Evolutionary conservation across 2,113 vertebrate genomes (phyloP), one percentile per base, ranked within the genome.

Genomic region (Aleadryas rufinucha): DNA sequence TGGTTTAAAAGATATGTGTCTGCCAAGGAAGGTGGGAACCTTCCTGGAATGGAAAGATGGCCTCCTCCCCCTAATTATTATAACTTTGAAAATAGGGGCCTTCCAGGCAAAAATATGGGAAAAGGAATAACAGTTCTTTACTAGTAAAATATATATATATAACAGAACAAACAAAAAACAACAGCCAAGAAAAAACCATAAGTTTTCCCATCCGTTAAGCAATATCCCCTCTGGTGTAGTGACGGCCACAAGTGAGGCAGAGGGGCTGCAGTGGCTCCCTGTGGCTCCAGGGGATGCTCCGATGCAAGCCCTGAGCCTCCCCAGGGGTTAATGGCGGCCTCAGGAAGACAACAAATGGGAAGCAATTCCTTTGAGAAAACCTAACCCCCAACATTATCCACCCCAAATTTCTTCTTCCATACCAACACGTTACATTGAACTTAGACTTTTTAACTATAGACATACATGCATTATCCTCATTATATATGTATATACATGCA

Each of bases 121-220:
- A 50, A 50, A n/a, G 4, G 19, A 59, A 11, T 28, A 69, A n/a
- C 30, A 82, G 6, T 57, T 57, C 28, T 57, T 57, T 81, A 39
- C 14, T 44, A 80, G 16, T 11, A 35, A 47, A 42, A 63, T 8
- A 65, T 11, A 39, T 33, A 16, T 21, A 39, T 8, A 24, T 37
- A 66, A 47, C 21, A 81, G 18, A 81, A 39, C n/a, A 57, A 68
- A 39, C 41, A 27, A 47, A 33, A 33, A 47, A 31, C 21, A 80
- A 66, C 35, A 42, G 16, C 10, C 35, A 68, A 66, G 33, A 20
- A 66, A 80, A 79, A 66, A 2, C 0, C 4, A 0, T 16, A 26
- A 16, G 17, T 39, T 56, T 47, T 47, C 27, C 63, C 27, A 30
- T 13, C 7, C 5, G 0, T 20, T 53, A 45, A 44, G 26, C 49